Base-by-base conservation (phyloP, 2,797 vertebrate genomes). In the Sebastes trivittatus region DNA sequence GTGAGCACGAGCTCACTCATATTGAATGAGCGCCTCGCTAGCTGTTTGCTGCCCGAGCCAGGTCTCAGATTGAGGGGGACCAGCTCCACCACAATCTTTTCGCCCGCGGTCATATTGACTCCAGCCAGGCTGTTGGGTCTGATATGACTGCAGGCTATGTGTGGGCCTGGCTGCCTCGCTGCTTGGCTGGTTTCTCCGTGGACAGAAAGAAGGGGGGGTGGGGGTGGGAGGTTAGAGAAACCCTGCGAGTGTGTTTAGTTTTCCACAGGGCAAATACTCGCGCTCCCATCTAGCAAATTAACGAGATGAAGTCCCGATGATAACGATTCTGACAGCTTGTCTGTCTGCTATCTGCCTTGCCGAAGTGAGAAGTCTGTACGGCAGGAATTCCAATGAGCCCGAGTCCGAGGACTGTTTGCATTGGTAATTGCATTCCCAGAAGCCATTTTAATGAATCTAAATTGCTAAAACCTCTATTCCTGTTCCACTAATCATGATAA, bases 101-200 rank as follows among this genome's bases (percentile, higher is more conserved):
- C 29, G 95, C 96, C 95, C 78, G 89, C 83, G 93, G 96, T 86
- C 93, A 96, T 95, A 94, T 94, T 94, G 93, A 94, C 90, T 95
- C 88, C 90, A 94, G 92, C 93, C 93, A 92, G 93, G 94, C 94
- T 94, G 93, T 78, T 87, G 90, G 94, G 87, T 89, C 93, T 94
- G 91, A 94, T 92, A 95, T 95, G 94, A 93, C 96, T 93, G 89
- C 91, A 95, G 96, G 95, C 94, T 86, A 95, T 95, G 91, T 94
- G 91, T 88, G 88, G 85, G 89, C 86, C 88, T 32, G 82, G 84
- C 90, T 91, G 86, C 83, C 90, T 81, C 66, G 82, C 90, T 92
- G 85, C 79, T 92, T 80, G 79, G 84, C 81, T 83, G 71, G 65
- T 77, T 91, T 80, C 81, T 87, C 74, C 25, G 5, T 38, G 81